Base-by-base conservation (phyloP, 2,888 invertebrate species). In the Hedychridium roseum region DNA sequence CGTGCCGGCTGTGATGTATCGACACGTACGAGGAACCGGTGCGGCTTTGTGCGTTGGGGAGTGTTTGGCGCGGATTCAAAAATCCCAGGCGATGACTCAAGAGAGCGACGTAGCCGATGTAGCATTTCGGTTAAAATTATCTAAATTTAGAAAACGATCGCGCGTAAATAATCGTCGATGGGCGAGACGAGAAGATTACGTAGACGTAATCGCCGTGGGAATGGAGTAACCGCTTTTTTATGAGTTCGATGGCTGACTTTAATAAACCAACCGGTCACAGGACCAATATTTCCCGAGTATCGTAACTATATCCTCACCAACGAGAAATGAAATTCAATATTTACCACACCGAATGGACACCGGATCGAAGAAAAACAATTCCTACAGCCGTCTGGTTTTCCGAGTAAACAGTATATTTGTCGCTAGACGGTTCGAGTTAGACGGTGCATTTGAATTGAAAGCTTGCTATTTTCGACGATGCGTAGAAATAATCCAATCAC, bases 21-120 rank as follows among this genome's bases (percentile, higher is more conserved):
- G n/a, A n/a, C n/a, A n/a, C n/a, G n/a, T n/a, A n/a, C n/a, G n/a
- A n/a, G n/a, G n/a, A n/a, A n/a, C n/a, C n/a, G n/a, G 32, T 16
- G 16, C 15, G 32, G 32, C 32, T 16, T 32, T 32, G 32, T 32
- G 32, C 11, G 32, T 32, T 32, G 43, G 46, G 35, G 18, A 56
- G 31, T 46, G 32, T 43, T 53, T 63, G 62, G 62, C 62, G 26
- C 15, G 14, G 35, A 17, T 36, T 57, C 63, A 62, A 60, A 60
- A 57, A 60, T 57, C 28, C 20, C 32, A 35, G 12, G 37, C 36
- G 57, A 39, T 63, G 62, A 64, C 49, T 63, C 63, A 60, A 63
- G 46, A n/a, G n/a, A 54, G 54, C 48, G 43, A 55, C 54, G 50
- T 50, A 44, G 44, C 20, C 36, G 45, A 41, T 32, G 40, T n/a